Conservation (phyloP, 2,888 invertebrate genomes). For the Caenorhabditis sp. region DNA sequence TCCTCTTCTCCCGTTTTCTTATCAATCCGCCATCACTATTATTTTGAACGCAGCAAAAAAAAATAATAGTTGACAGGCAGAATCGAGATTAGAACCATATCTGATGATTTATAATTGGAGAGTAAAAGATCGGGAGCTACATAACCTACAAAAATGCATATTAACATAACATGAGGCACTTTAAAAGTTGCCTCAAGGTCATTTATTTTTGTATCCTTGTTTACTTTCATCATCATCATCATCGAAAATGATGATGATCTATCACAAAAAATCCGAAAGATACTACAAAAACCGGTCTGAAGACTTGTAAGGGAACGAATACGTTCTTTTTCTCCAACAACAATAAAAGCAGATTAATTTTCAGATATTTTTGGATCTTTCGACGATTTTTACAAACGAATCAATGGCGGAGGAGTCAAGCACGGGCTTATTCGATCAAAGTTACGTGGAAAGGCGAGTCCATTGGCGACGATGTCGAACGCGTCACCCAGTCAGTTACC, state of each 20-base stretch:
- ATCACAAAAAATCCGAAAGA: constrained; percentile 4
- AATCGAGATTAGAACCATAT: too few relatives aligned
- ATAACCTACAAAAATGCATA: too few relatives aligned
- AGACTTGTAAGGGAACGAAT: too few relatives aligned
- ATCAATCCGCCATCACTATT: constrained; percentile 1
- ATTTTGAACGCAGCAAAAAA: neutral
- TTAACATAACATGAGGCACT: neutral
- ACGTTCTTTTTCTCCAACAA: too few relatives aligned
- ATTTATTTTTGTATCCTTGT: neutral
- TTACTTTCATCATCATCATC: neutral
- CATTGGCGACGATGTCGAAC: constrained; percentile 8
- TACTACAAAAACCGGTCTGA: neutral
- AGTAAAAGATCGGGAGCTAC: too few relatives aligned
- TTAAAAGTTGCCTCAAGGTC: neutral
- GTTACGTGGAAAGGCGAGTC: constrained; percentile 3
- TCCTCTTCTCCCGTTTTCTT: neutral
- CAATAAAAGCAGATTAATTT: neutral
- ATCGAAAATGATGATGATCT: neutral
- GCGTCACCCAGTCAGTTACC: constrained; percentile 31
- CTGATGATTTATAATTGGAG: too few relatives aligned
- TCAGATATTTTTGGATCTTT: constrained; percentile 34
- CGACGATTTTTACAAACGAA: constrained; percentile 25
- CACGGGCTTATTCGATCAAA: constrained; percentile 21
- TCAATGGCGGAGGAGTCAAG: neutral
- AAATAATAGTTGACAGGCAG: neutral